Evolutionary conservation across 2,797 vertebrate species (phyloP), one percentile per base, ranked within the genome.

Genomic region (Poeciliopsis turneri): DNA sequence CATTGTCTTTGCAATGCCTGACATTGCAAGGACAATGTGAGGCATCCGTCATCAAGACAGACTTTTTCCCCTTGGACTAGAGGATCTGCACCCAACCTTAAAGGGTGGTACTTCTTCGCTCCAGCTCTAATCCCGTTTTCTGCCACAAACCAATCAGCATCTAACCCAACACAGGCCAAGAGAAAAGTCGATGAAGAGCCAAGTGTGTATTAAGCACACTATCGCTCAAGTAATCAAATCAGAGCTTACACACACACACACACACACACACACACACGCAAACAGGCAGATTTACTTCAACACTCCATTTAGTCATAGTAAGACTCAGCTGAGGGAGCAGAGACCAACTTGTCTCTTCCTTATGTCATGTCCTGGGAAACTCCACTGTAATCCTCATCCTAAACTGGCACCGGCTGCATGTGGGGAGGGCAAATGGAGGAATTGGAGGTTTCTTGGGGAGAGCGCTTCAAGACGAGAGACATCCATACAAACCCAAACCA

Each of bases 401-500:
- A 39, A 78, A 55, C 77, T 90, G 91, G 89, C 84, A 91, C n/a
- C 36, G 12, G 75, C 76, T 72, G 46, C 43, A 20, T 33, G 72
- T 49, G 76, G 84, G 89, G 85, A 84, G 78, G 87, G 78, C 64
- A 68, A 74, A 57, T 2, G 36, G 59, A 79, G 82, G 74, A 84
- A 76, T 64, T 75, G 83, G 80, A 79, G 79, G 46, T 78, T 88
- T 80, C 80, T 81, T 84, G 82, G 72, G 86, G 76, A 83, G 84
- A 84, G 18, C 18, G 61, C 8, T 66, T 66, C 61, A 39, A 66
- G 90, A 94, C 88, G 82, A 90, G 88, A 91, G 86, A 90, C 87
- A 88, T 92, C 83, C 84, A 91, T 77, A 86, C 85, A 95, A 94
- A 95, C 73, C 6, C 84, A 86, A 92, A 93, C 90, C 93, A 95